Evolutionary conservation across 2,113 vertebrate species (phyloP).

Genomic region (Pomatorhinus ruficollis): DNA sequence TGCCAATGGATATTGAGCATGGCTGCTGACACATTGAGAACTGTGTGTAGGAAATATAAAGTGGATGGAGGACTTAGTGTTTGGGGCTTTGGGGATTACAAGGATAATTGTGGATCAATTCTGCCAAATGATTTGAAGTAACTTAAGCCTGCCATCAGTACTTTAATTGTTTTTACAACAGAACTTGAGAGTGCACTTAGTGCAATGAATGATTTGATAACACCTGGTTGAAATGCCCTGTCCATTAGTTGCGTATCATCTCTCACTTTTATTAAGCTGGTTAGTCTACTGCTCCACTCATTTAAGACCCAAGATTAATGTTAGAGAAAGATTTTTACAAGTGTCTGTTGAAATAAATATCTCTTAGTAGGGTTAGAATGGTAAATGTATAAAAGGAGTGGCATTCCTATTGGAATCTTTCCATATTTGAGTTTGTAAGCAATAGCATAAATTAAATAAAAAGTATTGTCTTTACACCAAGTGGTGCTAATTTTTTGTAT

Average conservation of each 20-base stretch:
- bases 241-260: conserved; percentile 69
- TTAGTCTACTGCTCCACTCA: conserved; percentile 60
- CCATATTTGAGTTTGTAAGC: not conserved
- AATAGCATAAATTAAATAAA: conserved; percentile 18
- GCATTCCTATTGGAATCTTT: not conserved
- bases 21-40: conserved; percentile 64
- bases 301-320: conserved; percentile 66
- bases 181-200: conserved; percentile 75
- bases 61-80: conserved; percentile 69
- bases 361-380: not conserved
- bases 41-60: conserved; percentile 70
- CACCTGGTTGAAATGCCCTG: conserved; percentile 58
- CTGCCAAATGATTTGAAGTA: conserved; percentile 78
- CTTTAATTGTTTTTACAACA: conserved; percentile 80
- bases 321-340: conserved; percentile 55
- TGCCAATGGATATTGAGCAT: conserved; percentile 45
- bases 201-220: conserved; percentile 74
- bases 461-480: not conserved
- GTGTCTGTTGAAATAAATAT: conserved; percentile 19
- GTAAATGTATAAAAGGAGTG: not conserved
- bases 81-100: conserved; percentile 74
- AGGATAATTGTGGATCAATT: conserved; percentile 82
- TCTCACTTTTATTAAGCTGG: conserved; percentile 73
- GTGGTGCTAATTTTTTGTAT: not conserved
- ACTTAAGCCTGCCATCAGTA: conserved; percentile 77